Evolutionary conservation across 2,113 vertebrate genomes (phyloP).

Genomic region (Campylomormyrus tamandua): DNA sequence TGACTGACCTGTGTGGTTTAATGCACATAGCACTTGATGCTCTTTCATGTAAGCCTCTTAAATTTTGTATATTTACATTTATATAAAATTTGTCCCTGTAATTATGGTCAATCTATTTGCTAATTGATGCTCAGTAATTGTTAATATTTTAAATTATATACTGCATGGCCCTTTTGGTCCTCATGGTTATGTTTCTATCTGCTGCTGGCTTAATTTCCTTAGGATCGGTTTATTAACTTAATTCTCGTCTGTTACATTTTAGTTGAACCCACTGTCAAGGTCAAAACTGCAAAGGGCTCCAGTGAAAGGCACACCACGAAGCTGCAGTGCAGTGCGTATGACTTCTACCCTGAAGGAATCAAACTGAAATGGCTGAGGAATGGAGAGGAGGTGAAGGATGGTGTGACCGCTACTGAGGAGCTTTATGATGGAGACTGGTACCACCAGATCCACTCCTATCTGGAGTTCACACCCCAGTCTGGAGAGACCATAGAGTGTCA

Average conservation of each 20-base stretch:
- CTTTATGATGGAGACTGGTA: conserved; percentile 43
- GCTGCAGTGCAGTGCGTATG: conserved; percentile 38
- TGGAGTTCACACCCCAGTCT: conserved; percentile 36
- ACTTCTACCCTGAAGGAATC: conserved; percentile 38
- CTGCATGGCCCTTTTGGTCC: no score
- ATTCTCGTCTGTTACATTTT: neutral
- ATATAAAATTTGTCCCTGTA: no score
- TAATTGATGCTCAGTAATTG: no score
- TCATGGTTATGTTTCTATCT: neutral
- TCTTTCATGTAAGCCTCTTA: no score
- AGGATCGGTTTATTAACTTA: neutral
- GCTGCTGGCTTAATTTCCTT: neutral
- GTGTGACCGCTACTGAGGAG: conserved; percentile 36
- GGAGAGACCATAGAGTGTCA: no score
- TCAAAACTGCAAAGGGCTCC: conserved; percentile 8
- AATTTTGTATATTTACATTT: no score
- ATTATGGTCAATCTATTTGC: no score
- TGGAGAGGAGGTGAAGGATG: neutral
- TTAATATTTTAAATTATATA: no score
- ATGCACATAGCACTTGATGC: no score
- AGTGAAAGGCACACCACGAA: conserved; percentile 20
- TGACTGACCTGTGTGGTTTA: no score
- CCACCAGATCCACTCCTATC: conserved; percentile 46
- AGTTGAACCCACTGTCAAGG: conserved; percentile 31
- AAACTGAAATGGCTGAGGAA: conserved; percentile 39